A percentile compares a stretch with the other conserved stretches of the same genome.
Evolutionary conservation across 2,113 vertebrate species (phyloP).

Genomic region (Oncorhynchus mykiss): DNA sequence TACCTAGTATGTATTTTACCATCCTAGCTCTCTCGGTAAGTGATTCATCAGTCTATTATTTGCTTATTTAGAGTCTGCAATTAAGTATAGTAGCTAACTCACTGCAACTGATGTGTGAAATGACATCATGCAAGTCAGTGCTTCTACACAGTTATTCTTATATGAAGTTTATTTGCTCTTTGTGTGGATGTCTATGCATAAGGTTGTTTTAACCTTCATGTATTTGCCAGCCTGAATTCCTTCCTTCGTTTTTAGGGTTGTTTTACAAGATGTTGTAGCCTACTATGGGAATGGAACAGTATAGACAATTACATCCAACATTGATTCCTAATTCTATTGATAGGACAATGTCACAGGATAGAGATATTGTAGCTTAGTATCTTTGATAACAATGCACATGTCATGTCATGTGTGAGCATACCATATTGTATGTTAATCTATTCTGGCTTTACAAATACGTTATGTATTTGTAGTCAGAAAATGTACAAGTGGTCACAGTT

Average conservation of each 20-base stretch:
- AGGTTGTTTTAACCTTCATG: neutral
- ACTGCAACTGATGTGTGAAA: neutral
- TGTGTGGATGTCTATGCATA: neutral
- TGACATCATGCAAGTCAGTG: no score
- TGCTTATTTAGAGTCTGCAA: neutral
- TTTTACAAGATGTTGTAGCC: neutral
- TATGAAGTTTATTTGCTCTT: neutral
- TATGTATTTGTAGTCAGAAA: no score
- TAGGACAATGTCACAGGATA: neutral
- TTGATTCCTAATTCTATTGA: neutral
- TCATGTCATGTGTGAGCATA: no score
- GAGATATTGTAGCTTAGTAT: neutral
- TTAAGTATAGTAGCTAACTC: no score
- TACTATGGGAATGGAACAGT: neutral
- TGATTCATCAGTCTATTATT: neutral
- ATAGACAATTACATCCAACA: neutral
- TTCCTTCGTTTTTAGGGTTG: neutral
- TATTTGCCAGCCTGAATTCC: neutral
- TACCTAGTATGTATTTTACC: slow-evolving; percentile 7
- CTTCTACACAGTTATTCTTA: no score
- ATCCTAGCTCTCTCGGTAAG: neutral
- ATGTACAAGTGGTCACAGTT: no score
- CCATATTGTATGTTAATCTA: no score
- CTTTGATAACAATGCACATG: neutral
- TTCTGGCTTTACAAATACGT: no score